A percentile compares a stretch with the other conserved stretches of the same genome.
These are phyloP conservation scores for Cremastinae sp. DNA, from an alignment of 2,888 invertebrate genomes.

Conservation along the genomic window DNA sequence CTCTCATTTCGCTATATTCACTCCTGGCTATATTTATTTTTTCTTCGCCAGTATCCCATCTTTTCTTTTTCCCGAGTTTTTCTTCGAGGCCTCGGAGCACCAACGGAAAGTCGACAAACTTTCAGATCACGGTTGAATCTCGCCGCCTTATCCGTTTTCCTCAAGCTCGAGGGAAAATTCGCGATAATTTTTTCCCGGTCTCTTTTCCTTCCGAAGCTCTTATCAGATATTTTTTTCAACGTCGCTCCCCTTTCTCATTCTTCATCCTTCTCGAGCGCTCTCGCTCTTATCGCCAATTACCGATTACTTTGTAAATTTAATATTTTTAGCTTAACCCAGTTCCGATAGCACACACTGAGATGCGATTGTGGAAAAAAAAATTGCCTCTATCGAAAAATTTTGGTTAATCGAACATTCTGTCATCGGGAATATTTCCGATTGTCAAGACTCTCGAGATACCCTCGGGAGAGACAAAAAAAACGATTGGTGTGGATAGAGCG, in stretches of 20 bases:
- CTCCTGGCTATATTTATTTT: conserved; percentile 8
- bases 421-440: too few relatives aligned
- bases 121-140: conserved; percentile 48
- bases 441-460: too few relatives aligned
- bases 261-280: neutral
- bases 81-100: conserved; percentile 2
- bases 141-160: conserved; percentile 22
- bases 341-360: too few relatives aligned
- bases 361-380: too few relatives aligned
- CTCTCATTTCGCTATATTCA: conserved; percentile 5
- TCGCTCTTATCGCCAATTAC: neutral
- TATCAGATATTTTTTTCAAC: conserved; percentile 1
- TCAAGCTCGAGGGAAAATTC: conserved; percentile 23
- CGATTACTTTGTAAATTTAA: neutral
- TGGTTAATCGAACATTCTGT: too few relatives aligned
- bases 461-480: too few relatives aligned
- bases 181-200: conserved; percentile 21
- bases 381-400: too few relatives aligned
- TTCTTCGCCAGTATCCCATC: neutral
- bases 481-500: neutral
- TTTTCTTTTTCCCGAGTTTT: conserved; percentile 3
- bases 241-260: neutral
- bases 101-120: conserved; percentile 43
- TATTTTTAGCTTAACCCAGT: too few relatives aligned
- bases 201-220: neutral